Evolutionary conservation across 2,797 vertebrate genomes (phyloP), one percentile per base, ranked within the genome.

Genomic region (Podarcis siculus): DNA sequence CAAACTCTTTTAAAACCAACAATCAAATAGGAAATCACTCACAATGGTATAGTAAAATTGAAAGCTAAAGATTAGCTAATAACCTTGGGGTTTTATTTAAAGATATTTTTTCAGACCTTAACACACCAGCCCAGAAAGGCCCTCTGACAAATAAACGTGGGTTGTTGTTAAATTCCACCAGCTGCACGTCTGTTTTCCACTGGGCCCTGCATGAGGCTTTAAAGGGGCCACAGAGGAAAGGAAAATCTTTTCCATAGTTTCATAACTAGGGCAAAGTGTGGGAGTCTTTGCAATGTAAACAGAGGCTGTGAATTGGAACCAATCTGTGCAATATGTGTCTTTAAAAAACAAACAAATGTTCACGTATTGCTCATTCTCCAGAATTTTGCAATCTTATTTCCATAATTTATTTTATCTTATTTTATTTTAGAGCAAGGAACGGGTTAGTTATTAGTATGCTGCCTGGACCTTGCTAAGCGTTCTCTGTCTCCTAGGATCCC

Each of bases 131-230:
- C 91, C 79, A 6, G 45, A 84, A 90, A 86, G 89, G 45, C 90
- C 90, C 86, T 64, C 86, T 13, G 88, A 88, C 91, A 94, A 91
- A 94, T 92, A 91, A 93, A 93, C 90, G n/a, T 86, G 90, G 82
- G 83, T 89, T 89, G 89, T 91, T 87, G 37, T 94, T 94, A 95
- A 95, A 87, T 19, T 90, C 86, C 79, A 75, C 89, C 94, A 95
- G 86, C 94, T 94, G 95, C 85, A 1, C 0, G 58, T 27, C 93
- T 93, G 86, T 64, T 95, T 93, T 91, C 90, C 90, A 45, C 84
- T 25, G 85, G 77, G 23, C 10, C 87, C 49, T 75, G 73, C 55
- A 88, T 3, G 86, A 90, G 69, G 79, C 10, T 88, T 92, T 86
- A 84, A 91, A 90, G 89, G 83, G 83, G 58, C 77, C 75, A 8